Evolutionary conservation across 2,113 vertebrate species (phyloP).

Genomic region (Cygnus atratus): DNA sequence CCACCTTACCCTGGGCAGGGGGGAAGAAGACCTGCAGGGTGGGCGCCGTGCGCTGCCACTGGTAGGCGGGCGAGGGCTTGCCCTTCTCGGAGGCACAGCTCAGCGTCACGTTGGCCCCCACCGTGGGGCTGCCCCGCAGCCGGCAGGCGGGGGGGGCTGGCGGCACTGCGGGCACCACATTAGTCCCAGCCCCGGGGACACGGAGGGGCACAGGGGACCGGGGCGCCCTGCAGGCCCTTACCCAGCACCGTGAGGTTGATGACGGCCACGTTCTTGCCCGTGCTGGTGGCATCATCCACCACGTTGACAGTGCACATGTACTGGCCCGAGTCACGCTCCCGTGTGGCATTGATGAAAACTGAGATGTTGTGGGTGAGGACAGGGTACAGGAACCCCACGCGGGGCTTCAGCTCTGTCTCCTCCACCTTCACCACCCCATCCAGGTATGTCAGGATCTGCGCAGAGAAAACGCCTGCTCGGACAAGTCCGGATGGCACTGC

Average conservation of each 20-base stretch:
- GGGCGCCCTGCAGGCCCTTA: background rate
- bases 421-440: constrained; percentile 68
- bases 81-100: constrained; percentile 86
- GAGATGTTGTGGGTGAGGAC: constrained; percentile 85
- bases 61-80: constrained; percentile 85
- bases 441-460: constrained; percentile 84
- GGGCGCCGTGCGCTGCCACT: constrained; percentile 81
- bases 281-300: constrained; percentile 43
- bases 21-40: constrained; percentile 81
- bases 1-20: constrained; percentile 81
- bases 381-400: constrained; percentile 78
- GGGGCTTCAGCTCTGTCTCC: constrained; percentile 69
- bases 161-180: constrained; percentile 75
- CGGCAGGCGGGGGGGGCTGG: constrained; percentile 84
- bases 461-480: rapidly evolving
- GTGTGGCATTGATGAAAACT: constrained; percentile 84
- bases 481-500: rapidly evolving
- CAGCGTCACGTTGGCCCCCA: constrained; percentile 86
- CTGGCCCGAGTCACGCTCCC: constrained; percentile 83
- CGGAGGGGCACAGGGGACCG: rapidly evolving
- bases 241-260: constrained; percentile 85
- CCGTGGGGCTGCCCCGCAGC: constrained; percentile 74
- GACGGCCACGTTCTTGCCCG: constrained; percentile 36
- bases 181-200: rapidly evolving
- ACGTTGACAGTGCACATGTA: constrained; percentile 86